Evolutionary conservation across 1,140 invertebrate species (phyloP).

Genomic region (Laodelphax striatellus): DNA sequence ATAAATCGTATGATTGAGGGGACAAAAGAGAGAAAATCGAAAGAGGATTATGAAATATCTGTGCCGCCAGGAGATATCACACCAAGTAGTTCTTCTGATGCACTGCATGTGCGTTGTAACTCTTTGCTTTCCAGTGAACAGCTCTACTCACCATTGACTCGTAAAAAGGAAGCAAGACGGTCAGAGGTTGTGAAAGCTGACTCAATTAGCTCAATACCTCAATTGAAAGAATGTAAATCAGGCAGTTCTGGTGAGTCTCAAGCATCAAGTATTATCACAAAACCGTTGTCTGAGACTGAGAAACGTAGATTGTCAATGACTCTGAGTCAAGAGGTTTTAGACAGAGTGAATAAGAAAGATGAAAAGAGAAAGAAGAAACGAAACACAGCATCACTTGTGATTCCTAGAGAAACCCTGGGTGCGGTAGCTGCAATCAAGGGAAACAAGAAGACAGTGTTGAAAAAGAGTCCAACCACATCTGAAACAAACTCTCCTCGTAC

Average conservation of each 20-base stretch:
- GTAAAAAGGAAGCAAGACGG: constrained; percentile 27
- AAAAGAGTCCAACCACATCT: constrained; percentile 23
- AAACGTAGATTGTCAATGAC: constrained; percentile 58
- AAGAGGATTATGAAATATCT: constrained; percentile 44
- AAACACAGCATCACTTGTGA: constrained; percentile 27
- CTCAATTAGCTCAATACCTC: constrained; percentile 40
- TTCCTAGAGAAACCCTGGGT: constrained; percentile 49
- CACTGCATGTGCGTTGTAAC: constrained; percentile 51
- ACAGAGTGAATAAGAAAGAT: constrained; percentile 36
- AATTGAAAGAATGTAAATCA: constrained; percentile 24
- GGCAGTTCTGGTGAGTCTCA: constrained; percentile 8
- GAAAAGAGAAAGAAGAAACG: constrained; percentile 32
- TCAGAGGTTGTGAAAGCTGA: constrained; percentile 36
- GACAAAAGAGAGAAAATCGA: constrained; percentile 13
- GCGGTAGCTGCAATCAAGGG: constrained; percentile 44
- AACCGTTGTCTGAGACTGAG: constrained; percentile 49
- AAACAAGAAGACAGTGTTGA: constrained; percentile 22
- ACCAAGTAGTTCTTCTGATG: constrained; percentile 12
- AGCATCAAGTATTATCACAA: constrained; percentile 16
- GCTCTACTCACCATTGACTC: constrained; percentile 30
- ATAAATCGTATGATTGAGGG: constrained; percentile 25
- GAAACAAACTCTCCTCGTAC: constrained; percentile 35
- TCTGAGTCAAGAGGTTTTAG: constrained; percentile 56
- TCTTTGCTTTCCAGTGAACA: constrained; percentile 40
- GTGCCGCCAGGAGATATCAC: constrained; percentile 32